phyloP scores from a whole-genome alignment of 2,888 invertebrate genomes.

The Idaea biselata region DNA sequence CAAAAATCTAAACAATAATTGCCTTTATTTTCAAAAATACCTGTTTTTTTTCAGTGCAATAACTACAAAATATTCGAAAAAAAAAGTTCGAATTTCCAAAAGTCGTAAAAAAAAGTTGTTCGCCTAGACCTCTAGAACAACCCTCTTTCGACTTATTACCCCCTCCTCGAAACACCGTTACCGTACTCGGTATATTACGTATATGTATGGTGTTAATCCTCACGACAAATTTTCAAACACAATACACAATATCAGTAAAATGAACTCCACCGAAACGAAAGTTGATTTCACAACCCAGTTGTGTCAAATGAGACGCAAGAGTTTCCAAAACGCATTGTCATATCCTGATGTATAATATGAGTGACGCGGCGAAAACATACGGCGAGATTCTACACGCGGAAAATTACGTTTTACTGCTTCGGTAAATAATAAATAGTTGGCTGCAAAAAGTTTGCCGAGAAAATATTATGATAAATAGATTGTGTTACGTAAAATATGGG shows the following conservation, averaged over 20 bases:
- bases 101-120: too few species aligned
- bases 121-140: too few species aligned
- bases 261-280: constrained; percentile 29
- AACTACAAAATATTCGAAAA: too few species aligned
- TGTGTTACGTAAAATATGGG: not conserved
- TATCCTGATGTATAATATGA: constrained; percentile 48
- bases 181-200: not conserved
- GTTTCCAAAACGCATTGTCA: constrained; percentile 64
- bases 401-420: constrained; percentile 4
- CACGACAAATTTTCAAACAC: not conserved
- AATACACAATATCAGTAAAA: not conserved
- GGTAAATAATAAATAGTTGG: not conserved
- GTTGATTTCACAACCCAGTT: constrained; percentile 55
- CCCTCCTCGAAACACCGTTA: too few species aligned
- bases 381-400: constrained; percentile 14
- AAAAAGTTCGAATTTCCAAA: too few species aligned
- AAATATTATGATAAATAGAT: not conserved
- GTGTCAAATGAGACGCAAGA: constrained; percentile 48
- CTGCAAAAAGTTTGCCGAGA: constrained; percentile 3
- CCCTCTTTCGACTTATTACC: too few species aligned
- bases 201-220: not conserved
- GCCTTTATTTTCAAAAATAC: too few species aligned
- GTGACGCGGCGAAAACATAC: constrained; percentile 34
- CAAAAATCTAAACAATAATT: too few species aligned
- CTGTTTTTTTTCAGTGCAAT: too few species aligned